Conservation (phyloP, 2,888 invertebrate species). For the Tenthredo livida region DNA sequence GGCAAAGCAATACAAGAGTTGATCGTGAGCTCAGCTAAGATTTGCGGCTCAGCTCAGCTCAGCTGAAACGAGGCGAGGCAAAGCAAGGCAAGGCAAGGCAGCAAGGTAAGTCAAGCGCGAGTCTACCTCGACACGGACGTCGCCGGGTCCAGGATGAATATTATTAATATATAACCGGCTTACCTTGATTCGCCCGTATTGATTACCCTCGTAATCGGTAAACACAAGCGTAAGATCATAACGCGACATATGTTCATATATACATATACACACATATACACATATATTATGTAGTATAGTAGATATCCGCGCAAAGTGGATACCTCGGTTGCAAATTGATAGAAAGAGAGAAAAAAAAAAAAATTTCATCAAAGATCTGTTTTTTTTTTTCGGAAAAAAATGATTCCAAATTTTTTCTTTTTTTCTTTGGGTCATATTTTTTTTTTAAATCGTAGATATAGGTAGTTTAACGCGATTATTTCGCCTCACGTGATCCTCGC, state of each 20-base stretch:
- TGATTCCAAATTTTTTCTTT: neutral
- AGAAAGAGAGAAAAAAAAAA: neutral
- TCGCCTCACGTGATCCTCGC: neutral
- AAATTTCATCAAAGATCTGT: neutral
- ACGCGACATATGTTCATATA: slow-evolving; percentile 14
- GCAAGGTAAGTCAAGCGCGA: slow-evolving; percentile 65
- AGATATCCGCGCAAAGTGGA: no score
- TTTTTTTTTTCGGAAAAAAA: neutral
- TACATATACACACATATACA: no score
- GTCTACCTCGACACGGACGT: slow-evolving; percentile 74
- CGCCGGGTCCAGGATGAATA: slow-evolving; percentile 59
- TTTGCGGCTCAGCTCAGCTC: neutral
- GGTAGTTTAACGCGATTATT: neutral
- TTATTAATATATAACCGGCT: slow-evolving; percentile 73
- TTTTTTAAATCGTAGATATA: no score
- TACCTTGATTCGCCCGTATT: slow-evolving; percentile 75
- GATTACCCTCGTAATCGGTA: slow-evolving; percentile 73
- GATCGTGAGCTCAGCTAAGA: slow-evolving; percentile 16
- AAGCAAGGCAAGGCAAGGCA: slow-evolving; percentile 42
- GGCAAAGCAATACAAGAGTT: neutral
- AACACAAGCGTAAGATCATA: slow-evolving; percentile 62
- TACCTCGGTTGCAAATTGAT: no score
- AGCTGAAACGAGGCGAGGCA: slow-evolving; percentile 32
- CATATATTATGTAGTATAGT: no score
- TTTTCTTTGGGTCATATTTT: no score